Evolutionary conservation across 2,113 vertebrate species (phyloP), one percentile per base, ranked within the genome.

Genomic region (Irena cyanogastra): DNA sequence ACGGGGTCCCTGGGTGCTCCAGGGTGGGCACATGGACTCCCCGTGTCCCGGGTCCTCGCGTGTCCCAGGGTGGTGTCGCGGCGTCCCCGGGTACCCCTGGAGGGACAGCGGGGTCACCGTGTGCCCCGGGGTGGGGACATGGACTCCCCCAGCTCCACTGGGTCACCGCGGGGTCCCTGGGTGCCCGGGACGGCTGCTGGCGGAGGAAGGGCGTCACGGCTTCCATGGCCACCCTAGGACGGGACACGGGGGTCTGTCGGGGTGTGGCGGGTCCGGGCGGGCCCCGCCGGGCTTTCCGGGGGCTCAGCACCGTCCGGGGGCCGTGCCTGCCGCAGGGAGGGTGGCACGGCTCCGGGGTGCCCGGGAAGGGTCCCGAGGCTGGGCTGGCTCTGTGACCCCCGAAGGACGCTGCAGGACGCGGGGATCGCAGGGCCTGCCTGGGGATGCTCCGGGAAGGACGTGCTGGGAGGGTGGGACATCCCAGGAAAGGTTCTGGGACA

Each of bases 311-410:
- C 17, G 7, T 7, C 53, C 11, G 0, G 0, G 26, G 47, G 42
- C 77, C 1, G 7, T 20, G 53, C 4, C 1, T 5, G 26, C 30
- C 2, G 16, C 37, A 3, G 30, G 35, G 9, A 30, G 42, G 82
- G 47, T 2, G 3, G 2, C 39, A 3, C 2, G 1, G 56, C 7
- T 1, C 53, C 10, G 0, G 10, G 72, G 9, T 13, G 50, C 16
- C 30, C 16, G 13, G 22, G 39, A 30, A 19, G 19, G 42, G 59
- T 24, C 20, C 45, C 5, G 6, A 19, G 52, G 15, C 26, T 2
- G 35, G 37, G 41, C 39, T n/a, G 33, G 9, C 56, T 18, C 7
- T 20, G 6, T 78, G 60, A 39, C 56, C 56, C 60, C 3, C 22
- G 87, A 75, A 83, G 93, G 80, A 35, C 41, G 1, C 6, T 20